Evolutionary conservation across 2,797 vertebrate species (phyloP).

Genomic region (Falco concolor): DNA sequence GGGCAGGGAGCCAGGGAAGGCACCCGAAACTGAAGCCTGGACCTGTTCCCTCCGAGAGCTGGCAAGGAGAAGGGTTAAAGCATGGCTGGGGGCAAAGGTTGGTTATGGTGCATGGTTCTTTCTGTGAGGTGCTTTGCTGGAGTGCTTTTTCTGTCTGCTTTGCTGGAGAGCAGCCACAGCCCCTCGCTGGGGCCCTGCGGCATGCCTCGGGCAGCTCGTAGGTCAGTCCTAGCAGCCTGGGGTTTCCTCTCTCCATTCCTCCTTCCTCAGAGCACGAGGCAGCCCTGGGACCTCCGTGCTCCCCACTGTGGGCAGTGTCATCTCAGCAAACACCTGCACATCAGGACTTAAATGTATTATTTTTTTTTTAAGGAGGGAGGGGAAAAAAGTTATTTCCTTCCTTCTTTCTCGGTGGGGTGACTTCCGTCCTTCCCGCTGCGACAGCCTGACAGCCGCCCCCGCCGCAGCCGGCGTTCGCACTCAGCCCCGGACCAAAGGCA

Average conservation of each 20-base stretch:
- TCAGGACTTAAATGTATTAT: not conserved
- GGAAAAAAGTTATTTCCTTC: not conserved
- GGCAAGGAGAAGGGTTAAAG: not conserved
- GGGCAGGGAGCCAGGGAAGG: too few species aligned
- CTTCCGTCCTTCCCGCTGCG: not conserved
- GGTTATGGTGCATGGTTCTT: fast-evolving
- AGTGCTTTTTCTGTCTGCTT: too few species aligned
- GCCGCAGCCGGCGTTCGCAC: not conserved
- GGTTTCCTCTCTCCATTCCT: not conserved
- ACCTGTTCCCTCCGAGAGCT: too few species aligned
- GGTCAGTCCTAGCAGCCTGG: too few species aligned
- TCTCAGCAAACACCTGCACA: not conserved
- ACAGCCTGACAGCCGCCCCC: not conserved
- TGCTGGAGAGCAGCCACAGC: not conserved
- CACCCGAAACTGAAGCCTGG: fast-evolving
- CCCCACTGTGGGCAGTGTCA: fast-evolving
- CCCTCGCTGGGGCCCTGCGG: fast-evolving
- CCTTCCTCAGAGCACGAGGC: fast-evolving
- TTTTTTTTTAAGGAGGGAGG: not conserved
- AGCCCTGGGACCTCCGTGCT: fast-evolving
- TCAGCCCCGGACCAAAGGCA: not conserved
- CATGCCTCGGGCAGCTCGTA: fast-evolving
- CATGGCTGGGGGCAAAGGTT: fast-evolving
- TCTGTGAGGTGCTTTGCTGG: too few species aligned
- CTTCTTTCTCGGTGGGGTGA: not conserved